phyloP scores from a whole-genome alignment of 2,797 vertebrate species.

The Anguilla pacifica region DNA sequence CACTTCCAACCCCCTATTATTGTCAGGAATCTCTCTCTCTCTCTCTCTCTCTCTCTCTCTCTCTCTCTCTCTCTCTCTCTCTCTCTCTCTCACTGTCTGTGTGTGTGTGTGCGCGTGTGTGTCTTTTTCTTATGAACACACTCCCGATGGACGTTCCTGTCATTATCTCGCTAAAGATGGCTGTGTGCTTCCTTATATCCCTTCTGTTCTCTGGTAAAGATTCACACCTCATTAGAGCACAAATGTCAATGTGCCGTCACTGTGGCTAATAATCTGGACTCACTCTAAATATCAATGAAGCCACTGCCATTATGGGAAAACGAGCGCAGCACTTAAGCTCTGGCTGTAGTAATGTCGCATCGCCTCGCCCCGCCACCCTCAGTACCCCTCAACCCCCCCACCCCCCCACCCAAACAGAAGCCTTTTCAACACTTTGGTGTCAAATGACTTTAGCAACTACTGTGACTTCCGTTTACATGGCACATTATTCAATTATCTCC shows the following conservation, averaged over 20 bases:
- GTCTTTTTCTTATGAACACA: background rate
- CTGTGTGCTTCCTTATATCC: constrained; percentile 50
- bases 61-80: background rate
- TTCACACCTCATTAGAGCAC: constrained; percentile 68
- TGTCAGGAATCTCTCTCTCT: background rate
- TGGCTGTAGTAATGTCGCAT: background rate
- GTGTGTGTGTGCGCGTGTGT: background rate
- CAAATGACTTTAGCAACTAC: background rate
- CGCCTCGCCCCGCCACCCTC: background rate
- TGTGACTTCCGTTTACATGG: background rate
- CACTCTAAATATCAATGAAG: constrained; percentile 59
- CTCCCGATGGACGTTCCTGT: constrained; percentile 47
- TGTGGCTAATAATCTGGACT: constrained; percentile 71
- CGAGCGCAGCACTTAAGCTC: constrained; percentile 45
- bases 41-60: no score
- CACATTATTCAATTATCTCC: background rate
- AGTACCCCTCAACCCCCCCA: background rate
- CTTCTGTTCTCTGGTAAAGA: constrained; percentile 38
- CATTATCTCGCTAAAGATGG: constrained; percentile 46
- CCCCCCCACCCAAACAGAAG: no score
- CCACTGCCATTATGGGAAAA: constrained; percentile 67
- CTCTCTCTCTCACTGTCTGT: background rate
- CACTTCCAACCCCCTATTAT: background rate
- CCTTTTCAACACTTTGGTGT: background rate
- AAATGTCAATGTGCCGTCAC: constrained; percentile 66